Evolutionary conservation across 2,888 invertebrate species (phyloP).

Genomic region (Theretra japonica): DNA sequence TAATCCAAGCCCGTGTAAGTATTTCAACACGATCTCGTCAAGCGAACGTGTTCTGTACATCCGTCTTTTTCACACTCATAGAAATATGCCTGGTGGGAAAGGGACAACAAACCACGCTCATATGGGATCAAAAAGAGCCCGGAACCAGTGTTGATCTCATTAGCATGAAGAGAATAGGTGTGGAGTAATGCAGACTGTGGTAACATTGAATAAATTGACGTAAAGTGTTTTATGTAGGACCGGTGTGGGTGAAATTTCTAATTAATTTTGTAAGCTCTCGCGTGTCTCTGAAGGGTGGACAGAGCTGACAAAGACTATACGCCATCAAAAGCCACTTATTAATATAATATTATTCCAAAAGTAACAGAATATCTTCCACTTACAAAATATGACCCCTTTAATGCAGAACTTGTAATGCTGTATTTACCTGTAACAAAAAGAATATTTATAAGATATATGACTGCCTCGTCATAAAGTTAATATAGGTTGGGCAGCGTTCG

Average conservation of each 20-base stretch:
- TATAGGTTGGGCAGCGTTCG: too few species aligned
- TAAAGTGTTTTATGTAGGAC: conserved; percentile 20
- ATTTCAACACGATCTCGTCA: conserved; percentile 75
- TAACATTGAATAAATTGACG: conserved; percentile 35
- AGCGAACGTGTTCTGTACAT: conserved; percentile 52
- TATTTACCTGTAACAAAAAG: too few species aligned
- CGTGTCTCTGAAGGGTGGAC: neutral
- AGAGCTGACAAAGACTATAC: neutral
- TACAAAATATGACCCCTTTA: too few species aligned
- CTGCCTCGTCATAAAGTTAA: too few species aligned
- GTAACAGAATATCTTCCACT: too few species aligned
- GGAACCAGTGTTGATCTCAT: conserved; percentile 49
- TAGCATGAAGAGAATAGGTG: conserved; percentile 62
- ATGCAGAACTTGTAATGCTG: too few species aligned
- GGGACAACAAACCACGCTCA: conserved; percentile 37
- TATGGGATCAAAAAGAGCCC: conserved; percentile 50
- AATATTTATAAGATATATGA: too few species aligned
- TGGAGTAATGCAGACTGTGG: conserved; percentile 58
- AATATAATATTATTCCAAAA: too few species aligned
- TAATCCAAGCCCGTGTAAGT: conserved; percentile 79
- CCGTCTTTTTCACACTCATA: conserved; percentile 43
- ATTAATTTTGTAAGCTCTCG: conserved; percentile 10
- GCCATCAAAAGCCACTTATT: too few species aligned
- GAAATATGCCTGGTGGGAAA: conserved; percentile 44
- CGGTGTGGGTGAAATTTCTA: conserved; percentile 5